Percentiles rank a stretch among this genome's conserved stretches.
These are phyloP conservation scores for Pocota personata DNA, from an alignment of 2,888 invertebrate genomes.

Conservation along the genomic window DNA sequence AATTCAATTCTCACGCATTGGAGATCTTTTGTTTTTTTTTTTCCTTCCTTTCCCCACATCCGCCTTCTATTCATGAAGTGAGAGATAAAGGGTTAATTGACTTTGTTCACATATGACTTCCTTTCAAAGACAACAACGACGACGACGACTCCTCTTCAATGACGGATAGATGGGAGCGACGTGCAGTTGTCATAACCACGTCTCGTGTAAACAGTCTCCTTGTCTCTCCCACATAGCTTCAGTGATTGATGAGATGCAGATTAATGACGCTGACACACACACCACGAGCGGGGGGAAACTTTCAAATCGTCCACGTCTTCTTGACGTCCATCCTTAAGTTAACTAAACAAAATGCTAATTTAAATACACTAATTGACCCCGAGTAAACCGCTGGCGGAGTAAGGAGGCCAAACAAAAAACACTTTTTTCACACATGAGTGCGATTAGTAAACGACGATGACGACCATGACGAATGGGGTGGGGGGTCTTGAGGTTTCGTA, in stretches of 20 bases:
- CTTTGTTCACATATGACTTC: conserved; percentile 54
- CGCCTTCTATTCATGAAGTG: conserved; percentile 3
- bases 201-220: conserved; percentile 53
- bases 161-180: conserved; percentile 53
- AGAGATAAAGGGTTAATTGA: conserved; percentile 60
- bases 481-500: conserved; percentile 45
- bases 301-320: conserved; percentile 4
- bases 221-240: conserved; percentile 35
- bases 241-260: conserved; percentile 74
- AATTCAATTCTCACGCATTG: conserved; percentile 55
- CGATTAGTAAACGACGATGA: conserved; percentile 61
- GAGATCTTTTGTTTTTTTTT: conserved; percentile 25
- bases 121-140: conserved; percentile 38
- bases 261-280: conserved; percentile 67
- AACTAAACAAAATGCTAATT: conserved; percentile 73
- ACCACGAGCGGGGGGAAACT: background rate
- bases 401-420: conserved; percentile 57
- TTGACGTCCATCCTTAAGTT: conserved; percentile 65
- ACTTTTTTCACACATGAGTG: conserved; percentile 71
- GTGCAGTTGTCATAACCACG: conserved; percentile 66
- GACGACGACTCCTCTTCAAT: conserved; percentile 29
- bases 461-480: conserved; percentile 33
- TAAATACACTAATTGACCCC: conserved; percentile 72
- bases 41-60: conserved; percentile 12
- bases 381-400: conserved; percentile 38